Base-by-base conservation (phyloP, 2,113 vertebrate genomes). In the Calypte anna region DNA sequence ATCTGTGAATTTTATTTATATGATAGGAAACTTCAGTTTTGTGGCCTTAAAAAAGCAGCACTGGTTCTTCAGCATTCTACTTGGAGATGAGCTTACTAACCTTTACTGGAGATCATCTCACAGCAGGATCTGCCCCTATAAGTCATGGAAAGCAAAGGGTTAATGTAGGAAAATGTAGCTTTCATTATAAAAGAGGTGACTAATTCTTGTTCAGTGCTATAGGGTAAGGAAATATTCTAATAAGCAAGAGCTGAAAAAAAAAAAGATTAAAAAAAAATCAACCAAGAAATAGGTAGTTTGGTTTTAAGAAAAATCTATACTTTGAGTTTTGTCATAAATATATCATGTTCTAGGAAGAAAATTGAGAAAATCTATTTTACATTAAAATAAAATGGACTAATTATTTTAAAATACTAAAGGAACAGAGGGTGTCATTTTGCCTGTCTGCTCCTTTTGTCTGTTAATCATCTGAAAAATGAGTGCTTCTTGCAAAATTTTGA, bases 391-490 rank as follows among this genome's bases (percentile, higher is more conserved):
- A 84, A 92, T 72, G 44, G 76, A 68, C 66, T 93, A 88, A 91
- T 72, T 81, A 68, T 84, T 92, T 75, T 4, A 91, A 95, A 93
- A 86, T 75, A 63, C 63, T 83, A 50, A 74, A 81, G 64, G 31
- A 78, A 78, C 33, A 88, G 82, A 91, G 68, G 57, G 72, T 75
- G 63, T 44, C 33, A 91, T 93, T 93, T 93, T 80, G 57, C 77
- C 69, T 93, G 80, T 84, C 94, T 92, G n/a, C 61, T 88, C 73
- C 83, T 92, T 92, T 88, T 94, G 66, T 91, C 76, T 78, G 53
- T 75, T 91, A 90, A 91, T 90, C 27, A 24, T 68, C 23, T 86
- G 69, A 91, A 91, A 94, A 95, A 91, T 59, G n/a, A 91, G 58
- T 68, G 40, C 25, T 83, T 48, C 82, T 83, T 88, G 33, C 38